Conservation (phyloP, 1,140 invertebrate genomes). For the Micrasema minimum region DNA sequence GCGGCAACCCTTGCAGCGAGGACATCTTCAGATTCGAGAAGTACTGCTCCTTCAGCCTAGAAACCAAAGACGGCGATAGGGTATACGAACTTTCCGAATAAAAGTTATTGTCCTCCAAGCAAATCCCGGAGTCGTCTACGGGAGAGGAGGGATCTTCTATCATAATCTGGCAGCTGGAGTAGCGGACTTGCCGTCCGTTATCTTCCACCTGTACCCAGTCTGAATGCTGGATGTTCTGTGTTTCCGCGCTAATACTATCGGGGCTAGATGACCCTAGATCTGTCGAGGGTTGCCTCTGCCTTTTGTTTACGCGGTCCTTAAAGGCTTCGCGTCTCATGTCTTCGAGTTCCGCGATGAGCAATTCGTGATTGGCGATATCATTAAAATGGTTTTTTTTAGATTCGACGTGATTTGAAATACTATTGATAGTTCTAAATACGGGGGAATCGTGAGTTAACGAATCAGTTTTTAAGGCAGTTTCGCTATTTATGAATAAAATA, state of each 20-base stretch:
- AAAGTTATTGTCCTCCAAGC: conserved; percentile 49
- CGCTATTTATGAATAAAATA: conserved; percentile 50
- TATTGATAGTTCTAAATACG: conserved; percentile 6
- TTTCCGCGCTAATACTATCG: conserved; percentile 48
- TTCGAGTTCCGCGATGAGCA: conserved; percentile 69
- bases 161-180: conserved; percentile 63
- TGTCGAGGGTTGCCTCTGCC: conserved; percentile 56
- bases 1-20: conserved; percentile 79
- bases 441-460: conserved; percentile 18
- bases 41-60: conserved; percentile 69
- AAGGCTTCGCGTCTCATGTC: conserved; percentile 64
- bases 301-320: conserved; percentile 59
- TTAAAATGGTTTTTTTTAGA: conserved; percentile 61
- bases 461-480: conserved; percentile 28
- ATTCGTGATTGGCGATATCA: conserved; percentile 70
- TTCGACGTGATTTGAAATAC: conserved; percentile 39
- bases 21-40: conserved; percentile 71
- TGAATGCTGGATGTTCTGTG: conserved; percentile 60
- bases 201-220: conserved; percentile 63
- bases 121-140: conserved; percentile 50
- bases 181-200: conserved; percentile 58
- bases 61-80: conserved; percentile 56
- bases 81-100: conserved; percentile 42
- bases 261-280: conserved; percentile 49
- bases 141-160: conserved; percentile 56